phyloP scores from a whole-genome alignment of 2,888 invertebrate species.

The Calephelis perditalis region DNA sequence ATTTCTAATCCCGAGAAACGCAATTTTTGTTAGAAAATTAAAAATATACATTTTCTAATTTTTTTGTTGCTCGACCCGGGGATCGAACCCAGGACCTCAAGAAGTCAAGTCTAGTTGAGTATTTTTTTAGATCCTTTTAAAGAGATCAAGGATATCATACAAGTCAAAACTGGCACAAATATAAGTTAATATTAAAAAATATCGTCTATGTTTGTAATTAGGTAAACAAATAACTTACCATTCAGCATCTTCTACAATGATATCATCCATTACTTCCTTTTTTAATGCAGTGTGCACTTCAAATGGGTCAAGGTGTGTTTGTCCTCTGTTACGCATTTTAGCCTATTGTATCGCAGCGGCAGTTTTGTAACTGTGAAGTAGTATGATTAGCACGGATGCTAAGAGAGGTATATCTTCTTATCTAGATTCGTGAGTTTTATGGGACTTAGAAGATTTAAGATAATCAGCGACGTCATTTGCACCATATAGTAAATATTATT shows the following conservation, averaged over 20 bases:
- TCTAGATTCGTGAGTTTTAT: conserved; percentile 1
- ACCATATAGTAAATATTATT: too few relatives aligned
- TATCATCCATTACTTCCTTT: conserved; percentile 42
- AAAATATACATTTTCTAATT: too few relatives aligned
- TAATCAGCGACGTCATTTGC: conserved; percentile 10
- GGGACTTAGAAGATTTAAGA: conserved; percentile 14
- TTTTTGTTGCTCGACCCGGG: too few relatives aligned
- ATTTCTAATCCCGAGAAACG: too few relatives aligned
- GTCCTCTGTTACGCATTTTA: conserved; percentile 16
- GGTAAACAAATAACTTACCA: conserved; percentile 37
- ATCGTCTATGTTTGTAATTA: too few relatives aligned
- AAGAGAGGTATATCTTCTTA: conserved; percentile 13
- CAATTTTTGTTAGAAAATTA: too few relatives aligned
- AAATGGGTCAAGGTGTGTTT: conserved; percentile 10
- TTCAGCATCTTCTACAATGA: conserved; percentile 45
- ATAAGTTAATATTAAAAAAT: too few relatives aligned
- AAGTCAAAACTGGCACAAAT: too few relatives aligned
- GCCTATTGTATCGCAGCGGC: not conserved
- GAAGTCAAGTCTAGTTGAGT: too few relatives aligned
- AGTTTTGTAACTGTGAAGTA: not conserved
- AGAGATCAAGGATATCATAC: too few relatives aligned
- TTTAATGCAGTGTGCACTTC: conserved; percentile 11
- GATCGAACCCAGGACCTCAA: too few relatives aligned
- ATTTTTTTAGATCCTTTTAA: too few relatives aligned
- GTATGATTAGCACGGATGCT: conserved; percentile 1